Base-by-base conservation (phyloP, 2,888 invertebrate genomes). In the Marasmarcha lunaedactyla region DNA sequence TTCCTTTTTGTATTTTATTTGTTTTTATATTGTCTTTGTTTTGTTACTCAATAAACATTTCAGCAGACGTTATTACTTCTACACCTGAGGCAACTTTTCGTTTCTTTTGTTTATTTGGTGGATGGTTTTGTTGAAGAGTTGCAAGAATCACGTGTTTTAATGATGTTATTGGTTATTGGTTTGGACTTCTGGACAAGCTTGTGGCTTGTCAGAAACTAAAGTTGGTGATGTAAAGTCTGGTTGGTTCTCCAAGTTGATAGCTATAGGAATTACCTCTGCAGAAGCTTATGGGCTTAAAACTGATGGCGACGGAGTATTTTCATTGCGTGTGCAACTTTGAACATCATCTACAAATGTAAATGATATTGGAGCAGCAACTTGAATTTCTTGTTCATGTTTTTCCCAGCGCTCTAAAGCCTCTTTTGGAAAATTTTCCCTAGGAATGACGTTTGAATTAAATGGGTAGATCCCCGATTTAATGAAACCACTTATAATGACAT, bases 351-450 rank as follows among this genome's bases (percentile, higher is more conserved):
- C 20, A 7, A 20, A 20, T 20, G 20, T 20, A 20, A 7, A 20
- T 3, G 20, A 20, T 20, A 7, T 20, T 3, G 33, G 37, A 15
- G 34, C 41, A 39, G 15, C 20, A 35, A 35, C 33, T 41, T 36
- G 33, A 15, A 37, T 39, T 38, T 39, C 30, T 41, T 37, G 35
- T 37, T 41, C 37, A 38, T 42, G 42, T 27, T 14, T 42, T 26
- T 44, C 36, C 44, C 44, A 42, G 15, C 44, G 42, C 40, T 39
- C 42, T 36, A 44, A 42, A 38, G 42, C 42, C 15, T 44, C 44
- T 33, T 44, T 40, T 13, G 40, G 10, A 33, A 42, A 40, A 40
- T 39, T 42, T 15, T 38, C 40, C 20, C 25, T 44, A 40, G 40
- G 42, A n/a, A 44, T 20, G 15, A 44, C 38, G 27, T 42, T 36